These are phyloP conservation scores for Sinohyriopsis cumingii DNA, from an alignment of 2,888 invertebrate species.

Conservation along the genomic window DNA sequence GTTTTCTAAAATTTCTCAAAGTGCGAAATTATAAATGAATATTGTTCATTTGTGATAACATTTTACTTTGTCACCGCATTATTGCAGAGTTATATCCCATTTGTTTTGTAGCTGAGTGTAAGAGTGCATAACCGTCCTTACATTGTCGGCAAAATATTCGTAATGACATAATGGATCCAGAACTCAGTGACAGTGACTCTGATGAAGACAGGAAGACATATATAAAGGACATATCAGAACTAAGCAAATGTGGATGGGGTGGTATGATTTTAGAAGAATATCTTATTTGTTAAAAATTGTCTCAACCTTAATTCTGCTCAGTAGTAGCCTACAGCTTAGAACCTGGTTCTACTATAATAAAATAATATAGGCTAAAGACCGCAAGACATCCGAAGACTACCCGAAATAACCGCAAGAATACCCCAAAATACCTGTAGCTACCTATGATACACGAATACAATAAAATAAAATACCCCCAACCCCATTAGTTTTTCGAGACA, in stretches of 20 bases:
- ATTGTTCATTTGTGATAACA: too few species aligned
- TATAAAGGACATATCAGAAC: conserved; percentile 25
- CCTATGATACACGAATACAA: too few species aligned
- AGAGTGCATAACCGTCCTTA: background rate
- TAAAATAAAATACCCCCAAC: background rate
- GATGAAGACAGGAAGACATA: conserved; percentile 20
- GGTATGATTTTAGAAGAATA: conserved; percentile 24
- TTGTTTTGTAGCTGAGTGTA: conserved; percentile 21
- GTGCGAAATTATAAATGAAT: too few species aligned
- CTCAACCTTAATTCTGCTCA: background rate
- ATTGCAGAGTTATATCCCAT: conserved; percentile 10
- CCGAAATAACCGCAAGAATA: too few species aligned
- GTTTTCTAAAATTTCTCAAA: too few species aligned
- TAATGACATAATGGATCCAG: conserved; percentile 30
- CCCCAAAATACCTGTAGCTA: too few species aligned
- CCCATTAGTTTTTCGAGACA: too few species aligned
- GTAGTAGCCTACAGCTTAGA: too few species aligned
- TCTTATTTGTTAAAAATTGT: background rate
- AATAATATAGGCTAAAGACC: too few species aligned
- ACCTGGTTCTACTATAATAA: background rate
- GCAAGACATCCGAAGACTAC: too few species aligned
- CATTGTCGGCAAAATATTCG: background rate
- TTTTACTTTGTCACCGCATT: too few species aligned
- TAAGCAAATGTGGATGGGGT: conserved; percentile 45
- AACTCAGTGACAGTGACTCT: background rate